Base-by-base conservation (phyloP, 2,888 invertebrate species). In the Drosophila nr. medialis region DNA sequence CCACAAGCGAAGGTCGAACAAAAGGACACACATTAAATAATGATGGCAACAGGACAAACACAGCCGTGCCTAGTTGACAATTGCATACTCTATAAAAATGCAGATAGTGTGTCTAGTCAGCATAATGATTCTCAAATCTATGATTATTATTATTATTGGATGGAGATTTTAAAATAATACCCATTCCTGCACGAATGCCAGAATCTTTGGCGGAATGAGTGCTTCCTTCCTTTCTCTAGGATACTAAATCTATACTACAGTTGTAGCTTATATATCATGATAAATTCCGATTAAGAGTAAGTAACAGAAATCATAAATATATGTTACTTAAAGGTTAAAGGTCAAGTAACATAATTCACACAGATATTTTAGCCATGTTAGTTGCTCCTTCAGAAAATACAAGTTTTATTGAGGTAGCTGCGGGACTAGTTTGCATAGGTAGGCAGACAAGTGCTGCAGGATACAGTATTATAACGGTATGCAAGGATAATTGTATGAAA, bases 11-110 rank as follows among this genome's bases (percentile, higher is more conserved):
- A 66, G 38, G 36, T 45, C 59, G 11, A 30, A 48, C 5, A 27
- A 50, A 24, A n/a, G 21, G 32, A 34, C 5, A 65, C 4, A 21
- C 45, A 15, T 21, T 11, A 53, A 68, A 38, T 55, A 42, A 58
- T 50, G 53, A 55, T 38, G 51, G 13, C 30, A 2, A 10, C 7
- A 15, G 29, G 7, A 8, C 15, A 21, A 24, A 24, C 1, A 18
- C 29, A 29, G 7, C 27, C 2, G 8, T 5, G 24, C 27, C 24
- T n/a, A 53, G 24, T 7, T 32, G 32, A 36, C 30, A 36, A 48
- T 30, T 18, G 13, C 2, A 18, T n/a, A n/a, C 54, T 13, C 50
- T 50, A 29, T 18, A 6, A 2, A 45, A 45, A 2, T 24, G 45
- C 24, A 8, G 21, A 24, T 24, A 29, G 29, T 24, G 24, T 24